Base-by-base conservation (phyloP, 2,888 invertebrate genomes). In the Oscheius sp. region DNA sequence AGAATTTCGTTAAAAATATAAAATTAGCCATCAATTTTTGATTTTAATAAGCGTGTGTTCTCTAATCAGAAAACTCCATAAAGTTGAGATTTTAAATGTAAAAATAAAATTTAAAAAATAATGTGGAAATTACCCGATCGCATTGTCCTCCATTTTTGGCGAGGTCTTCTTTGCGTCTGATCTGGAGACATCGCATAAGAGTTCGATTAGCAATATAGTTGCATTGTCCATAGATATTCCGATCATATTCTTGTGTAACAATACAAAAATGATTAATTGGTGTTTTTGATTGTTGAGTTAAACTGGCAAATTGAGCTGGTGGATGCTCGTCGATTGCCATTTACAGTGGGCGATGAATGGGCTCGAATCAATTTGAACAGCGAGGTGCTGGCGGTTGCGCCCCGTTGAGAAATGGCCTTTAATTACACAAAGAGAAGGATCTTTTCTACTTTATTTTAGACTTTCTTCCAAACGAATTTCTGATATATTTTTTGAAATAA, bases 161-260 rank as follows among this genome's bases (percentile, higher is more conserved):
- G 1, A 76, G 29, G 3, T 69, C 69, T 2, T 76, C 76, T 63
- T 73, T 76, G 12, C 69, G 65, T 2, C 58, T 27, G 23, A 71
- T 69, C 64, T 76, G 71, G 34, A 39, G 69, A 46, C 76, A 76
- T 10, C 69, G 55, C 3, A 76, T 61, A 3, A 74, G 50, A 0
- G 76, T 76, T 23, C 76, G 31, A 10, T 69, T 52, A 2, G 68
- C 74, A 3, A 63, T 50, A 63, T 74, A 76, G 34, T 27, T 55
- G 37, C 76, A 76, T 31, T 74, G 74, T 4, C 61, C 71, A 52
- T 74, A 76, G 8, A 37, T 70, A 37, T 74, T 76, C 52, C 71
- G 71, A 45, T 76, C 76, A 53, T 69, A 74, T 48, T 76, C 34
- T 27, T 74, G 72, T 4, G 69, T n/a, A 0, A 63, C 33, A 3